A percentile compares a stretch with the other conserved stretches of the same genome.
Conservation (phyloP, 2,797 vertebrate species). For the Telmatherina bonti region DNA sequence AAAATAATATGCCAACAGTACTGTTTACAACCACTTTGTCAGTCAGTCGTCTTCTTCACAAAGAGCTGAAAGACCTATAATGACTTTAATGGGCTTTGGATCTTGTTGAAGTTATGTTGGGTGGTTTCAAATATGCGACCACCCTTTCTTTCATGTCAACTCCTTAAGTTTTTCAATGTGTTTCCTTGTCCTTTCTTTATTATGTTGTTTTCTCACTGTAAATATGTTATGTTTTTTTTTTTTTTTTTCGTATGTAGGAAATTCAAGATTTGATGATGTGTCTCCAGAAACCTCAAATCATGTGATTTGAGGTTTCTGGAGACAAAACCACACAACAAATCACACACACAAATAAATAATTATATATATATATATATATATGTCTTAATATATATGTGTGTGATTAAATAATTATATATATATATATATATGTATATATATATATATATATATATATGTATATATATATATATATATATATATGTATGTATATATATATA, state of each 20-base stretch:
- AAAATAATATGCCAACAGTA: not conserved
- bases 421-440: no score
- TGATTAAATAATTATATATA: no score
- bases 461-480: no score
- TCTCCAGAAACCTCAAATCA: not conserved
- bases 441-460: no score
- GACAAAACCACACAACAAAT: no score
- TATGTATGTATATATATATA: no score
- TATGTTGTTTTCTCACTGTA: not conserved
- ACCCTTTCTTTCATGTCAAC: slow-evolving; percentile 22
- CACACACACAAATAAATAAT: no score
- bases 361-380: no score
- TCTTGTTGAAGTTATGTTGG: slow-evolving; percentile 48
- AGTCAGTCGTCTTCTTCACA: slow-evolving; percentile 44
- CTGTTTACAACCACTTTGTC: slow-evolving; percentile 35
- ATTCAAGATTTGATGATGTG: not conserved
- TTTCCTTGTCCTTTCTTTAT: not conserved
- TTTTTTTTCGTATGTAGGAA: not conserved
- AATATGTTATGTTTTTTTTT: not conserved
- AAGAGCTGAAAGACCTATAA: slow-evolving; percentile 34
- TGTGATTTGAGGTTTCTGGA: no score
- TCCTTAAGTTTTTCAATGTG: not conserved
- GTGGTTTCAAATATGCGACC: slow-evolving; percentile 45
- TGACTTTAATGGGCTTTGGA: slow-evolving; percentile 42
- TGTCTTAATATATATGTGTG: no score